Conservation (phyloP, 2,888 invertebrate species). For the Folsomia candida region DNA sequence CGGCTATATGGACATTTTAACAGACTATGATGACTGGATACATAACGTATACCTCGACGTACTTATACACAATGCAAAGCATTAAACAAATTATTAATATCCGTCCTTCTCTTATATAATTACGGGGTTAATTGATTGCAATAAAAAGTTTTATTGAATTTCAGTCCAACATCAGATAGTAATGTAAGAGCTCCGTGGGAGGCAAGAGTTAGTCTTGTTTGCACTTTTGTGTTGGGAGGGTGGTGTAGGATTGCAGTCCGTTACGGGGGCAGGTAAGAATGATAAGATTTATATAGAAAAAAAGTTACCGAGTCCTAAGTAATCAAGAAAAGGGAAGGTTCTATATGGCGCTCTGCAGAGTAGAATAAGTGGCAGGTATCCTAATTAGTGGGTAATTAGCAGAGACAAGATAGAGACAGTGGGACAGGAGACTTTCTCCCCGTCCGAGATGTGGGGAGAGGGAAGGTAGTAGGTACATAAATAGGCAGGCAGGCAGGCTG, state of each 20-base stretch:
- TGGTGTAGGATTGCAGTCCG: background rate
- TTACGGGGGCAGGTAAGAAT: background rate
- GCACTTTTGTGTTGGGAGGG: background rate
- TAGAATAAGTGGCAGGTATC: background rate
- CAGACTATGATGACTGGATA: no score
- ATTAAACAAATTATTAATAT: no score
- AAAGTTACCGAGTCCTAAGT: background rate
- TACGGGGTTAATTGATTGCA: background rate
- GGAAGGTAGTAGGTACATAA: no score
- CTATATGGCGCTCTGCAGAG: no score
- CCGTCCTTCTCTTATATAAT: no score
- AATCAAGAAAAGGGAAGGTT: no score
- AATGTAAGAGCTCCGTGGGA: background rate
- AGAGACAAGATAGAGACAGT: background rate
- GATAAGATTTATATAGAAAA: background rate
- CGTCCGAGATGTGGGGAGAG: background rate
- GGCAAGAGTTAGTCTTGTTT: background rate
- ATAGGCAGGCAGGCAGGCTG: background rate
- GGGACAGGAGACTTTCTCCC: background rate
- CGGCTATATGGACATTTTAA: no score
- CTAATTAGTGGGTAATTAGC: background rate
- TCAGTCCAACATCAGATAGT: no score
- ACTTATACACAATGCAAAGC: no score
- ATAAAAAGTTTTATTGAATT: background rate
- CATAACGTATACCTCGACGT: no score